Base-by-base conservation (phyloP, 2,888 invertebrate species). In the Nebria brevicollis region DNA sequence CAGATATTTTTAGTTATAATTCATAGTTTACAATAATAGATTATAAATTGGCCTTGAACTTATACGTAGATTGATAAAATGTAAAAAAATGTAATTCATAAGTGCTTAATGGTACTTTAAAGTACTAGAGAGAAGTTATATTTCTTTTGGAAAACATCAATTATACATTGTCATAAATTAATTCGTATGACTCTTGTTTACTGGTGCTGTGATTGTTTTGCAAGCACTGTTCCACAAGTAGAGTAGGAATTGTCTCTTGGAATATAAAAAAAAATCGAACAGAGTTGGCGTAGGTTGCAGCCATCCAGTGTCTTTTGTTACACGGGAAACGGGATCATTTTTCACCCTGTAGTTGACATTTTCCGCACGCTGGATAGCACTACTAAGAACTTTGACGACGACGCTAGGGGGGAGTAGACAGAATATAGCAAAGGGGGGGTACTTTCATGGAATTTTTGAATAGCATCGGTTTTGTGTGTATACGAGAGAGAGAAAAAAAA, bases 341-440 rank as follows among this genome's bases (percentile, higher is more conserved):
- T 81, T 77, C 76, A 81, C 41, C 73, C 77, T 77, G 81, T 77
- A 72, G 76, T 76, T 81, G 81, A 81, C 81, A 77, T 76, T 77
- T 76, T 81, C 79, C 72, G 54, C 54, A 72, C 73, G 15, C 41
- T 11, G 42, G 68, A 68, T 26, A 68, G 20, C 4, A 54, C 54
- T 34, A 34, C 34, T 54, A 54, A 54, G 54, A 54, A 54, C 54
- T 54, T 54, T 54, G 54, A 68, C 68, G 68, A 68, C 10, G 15
- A 26, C 68, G 26, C n/a, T 15, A 64, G 72, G 26, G 72, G n/a
- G 10, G 43, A 7, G 41, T 64, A 42, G 65, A 65, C 25, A 11
- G 66, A n/a, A 43, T 25, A 70, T 72, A 42, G 20, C 13, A 72
- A 10, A 66, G 42, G 41, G 20, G 20, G 11, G 68, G 66, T 54